A percentile compares a stretch with the other conserved stretches of the same genome.
phyloP scores from a whole-genome alignment of 1,140 invertebrate species.

The Lutraria rhynchaena region DNA sequence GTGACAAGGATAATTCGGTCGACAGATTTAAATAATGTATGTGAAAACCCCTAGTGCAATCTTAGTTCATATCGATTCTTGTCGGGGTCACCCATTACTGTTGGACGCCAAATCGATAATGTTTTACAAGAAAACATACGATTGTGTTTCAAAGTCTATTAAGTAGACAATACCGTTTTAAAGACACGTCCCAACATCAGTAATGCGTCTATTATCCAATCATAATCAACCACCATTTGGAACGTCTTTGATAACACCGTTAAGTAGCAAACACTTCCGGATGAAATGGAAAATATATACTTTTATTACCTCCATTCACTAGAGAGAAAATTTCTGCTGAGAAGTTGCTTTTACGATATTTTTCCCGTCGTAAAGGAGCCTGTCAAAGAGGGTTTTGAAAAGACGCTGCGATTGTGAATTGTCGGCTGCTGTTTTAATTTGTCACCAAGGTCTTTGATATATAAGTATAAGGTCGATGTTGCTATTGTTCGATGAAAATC shows the following conservation, averaged over 20 bases:
- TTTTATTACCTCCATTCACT: too few relatives aligned
- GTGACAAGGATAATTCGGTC: too few relatives aligned
- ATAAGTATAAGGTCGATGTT: too few relatives aligned
- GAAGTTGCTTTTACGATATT: not conserved
- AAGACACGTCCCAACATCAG: not conserved
- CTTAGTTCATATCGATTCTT: too few relatives aligned
- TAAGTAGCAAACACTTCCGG: conserved; percentile 44
- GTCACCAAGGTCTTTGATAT: too few relatives aligned
- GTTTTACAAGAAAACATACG: not conserved
- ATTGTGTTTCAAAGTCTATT: conserved; percentile 13
- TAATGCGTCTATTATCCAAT: conserved; percentile 28
- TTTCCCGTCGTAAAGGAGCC: not conserved
- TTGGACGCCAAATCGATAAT: not conserved
- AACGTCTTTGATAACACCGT: conserved; percentile 29
- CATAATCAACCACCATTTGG: conserved; percentile 48
- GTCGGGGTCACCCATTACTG: too few relatives aligned
- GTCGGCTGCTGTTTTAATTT: too few relatives aligned
- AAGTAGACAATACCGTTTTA: not conserved
- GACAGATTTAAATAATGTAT: too few relatives aligned
- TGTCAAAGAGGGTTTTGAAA: not conserved
- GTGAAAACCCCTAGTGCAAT: too few relatives aligned
- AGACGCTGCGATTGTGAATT: too few relatives aligned
- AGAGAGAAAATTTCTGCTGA: too few relatives aligned
- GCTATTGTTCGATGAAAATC: too few relatives aligned
- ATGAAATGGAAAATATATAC: conserved; percentile 38